Evolutionary conservation across 23 tunicate species (phyloP).

Genomic region (Trididemnum nubilum): DNA sequence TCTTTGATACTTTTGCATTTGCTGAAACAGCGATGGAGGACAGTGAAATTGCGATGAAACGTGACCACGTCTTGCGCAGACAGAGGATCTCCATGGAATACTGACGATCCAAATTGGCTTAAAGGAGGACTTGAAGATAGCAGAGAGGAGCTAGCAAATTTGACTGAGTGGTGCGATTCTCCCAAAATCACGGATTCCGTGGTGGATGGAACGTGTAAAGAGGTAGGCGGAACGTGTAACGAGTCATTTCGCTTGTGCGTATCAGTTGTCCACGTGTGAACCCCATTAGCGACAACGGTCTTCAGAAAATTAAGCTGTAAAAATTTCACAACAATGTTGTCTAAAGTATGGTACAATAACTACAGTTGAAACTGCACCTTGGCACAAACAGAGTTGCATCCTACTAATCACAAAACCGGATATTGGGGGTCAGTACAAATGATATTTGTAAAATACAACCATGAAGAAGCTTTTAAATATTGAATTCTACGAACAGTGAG

Average conservation of each 20-base stretch:
- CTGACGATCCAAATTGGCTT: background rate
- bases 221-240: too few relatives aligned
- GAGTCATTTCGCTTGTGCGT: too few relatives aligned
- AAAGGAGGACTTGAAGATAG: background rate
- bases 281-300: slow-evolving; percentile 5
- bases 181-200: background rate
- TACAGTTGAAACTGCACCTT: too few relatives aligned
- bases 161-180: background rate
- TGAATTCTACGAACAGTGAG: too few relatives aligned
- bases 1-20: slow-evolving; percentile 8
- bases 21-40: slow-evolving; percentile 46
- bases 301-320: slow-evolving; percentile 17
- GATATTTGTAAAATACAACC: too few relatives aligned
- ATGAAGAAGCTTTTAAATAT: too few relatives aligned
- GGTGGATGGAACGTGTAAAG: too few relatives aligned
- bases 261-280: slow-evolving; percentile 19
- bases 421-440: too few relatives aligned
- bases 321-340: too few relatives aligned
- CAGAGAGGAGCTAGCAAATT: background rate
- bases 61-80: slow-evolving; percentile 36
- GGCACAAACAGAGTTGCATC: too few relatives aligned
- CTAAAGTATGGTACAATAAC: too few relatives aligned
- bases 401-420: too few relatives aligned
- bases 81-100: background rate
- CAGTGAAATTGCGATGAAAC: slow-evolving; percentile 37